Base-by-base conservation (phyloP, 2,888 invertebrate genomes). In the Ectemnius continuus region DNA sequence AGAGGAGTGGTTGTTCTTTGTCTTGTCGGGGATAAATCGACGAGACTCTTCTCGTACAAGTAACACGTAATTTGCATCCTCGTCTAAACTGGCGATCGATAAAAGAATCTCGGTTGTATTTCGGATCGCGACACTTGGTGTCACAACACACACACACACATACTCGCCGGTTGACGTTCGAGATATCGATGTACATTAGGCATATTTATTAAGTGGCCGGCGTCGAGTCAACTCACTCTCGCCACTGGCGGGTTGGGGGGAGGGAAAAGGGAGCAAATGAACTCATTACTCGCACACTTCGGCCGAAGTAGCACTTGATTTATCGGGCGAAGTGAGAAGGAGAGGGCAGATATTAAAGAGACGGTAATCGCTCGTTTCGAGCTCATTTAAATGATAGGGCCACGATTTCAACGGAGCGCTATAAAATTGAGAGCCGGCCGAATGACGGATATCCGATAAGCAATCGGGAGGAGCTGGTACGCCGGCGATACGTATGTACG, bases 391-490 rank as follows among this genome's bases (percentile, higher is more conserved):
- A 62, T 48, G 74, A 74, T 76, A 77, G 66, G 72, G 36, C n/a
- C 18, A 48, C 45, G 74, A 77, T 79, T 70, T 36, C 69, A 52
- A 61, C 73, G 65, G 36, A 36, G 13, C 18, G 56, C 28, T 36
- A 58, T 66, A 61, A 63, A 63, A 45, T 63, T 58, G 46, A 11
- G 18, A 23, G 57, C 64, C 58, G 48, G n/a, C 65, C 48, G 65
- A 70, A 64, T 72, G 71, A 75, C 75, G 62, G 76, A 76, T 76
- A 68, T 58, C 45, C 62, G 76, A 78, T 76, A 76, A 70, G 65
- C 67, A 76, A 76, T 78, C 76, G 61, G 28, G 26, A 26, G 61
- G 52, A 59, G 66, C 73, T 20, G 64, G 63, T 57, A 61, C 73
- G 47, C 20, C 36, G 46, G 48, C n/a, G 68, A 61, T 46, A 11